These are phyloP conservation scores for Hirtodrosophila histrioides DNA, from an alignment of 2,888 invertebrate species.

Conservation along the genomic window DNA sequence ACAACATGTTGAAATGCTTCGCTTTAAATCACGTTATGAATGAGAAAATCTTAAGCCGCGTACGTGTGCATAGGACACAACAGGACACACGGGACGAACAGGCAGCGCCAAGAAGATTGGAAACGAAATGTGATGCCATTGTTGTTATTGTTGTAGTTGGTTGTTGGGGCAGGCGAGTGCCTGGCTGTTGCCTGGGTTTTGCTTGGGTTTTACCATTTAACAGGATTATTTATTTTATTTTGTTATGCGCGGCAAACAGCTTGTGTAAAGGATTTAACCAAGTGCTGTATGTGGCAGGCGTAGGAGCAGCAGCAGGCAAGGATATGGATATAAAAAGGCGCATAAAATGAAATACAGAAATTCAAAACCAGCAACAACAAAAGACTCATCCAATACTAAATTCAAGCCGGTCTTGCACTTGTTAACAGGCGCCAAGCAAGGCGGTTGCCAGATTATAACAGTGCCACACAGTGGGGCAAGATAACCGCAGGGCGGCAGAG, in stretches of 20 bases:
- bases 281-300: conserved; percentile 44
- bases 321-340: conserved; percentile 12
- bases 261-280: conserved; percentile 78
- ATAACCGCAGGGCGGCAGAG: conserved; percentile 15
- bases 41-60: conserved; percentile 69
- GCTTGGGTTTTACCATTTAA: conserved; percentile 71
- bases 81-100: conserved; percentile 31
- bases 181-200: conserved; percentile 35
- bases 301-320: conserved; percentile 6
- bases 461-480: conserved; percentile 37
- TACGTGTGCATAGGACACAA: conserved; percentile 66
- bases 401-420: conserved; percentile 66
- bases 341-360: conserved; percentile 67
- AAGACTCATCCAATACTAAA: conserved; percentile 58
- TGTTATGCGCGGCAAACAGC: conserved; percentile 79
- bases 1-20: conserved; percentile 40
- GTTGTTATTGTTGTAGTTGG: conserved; percentile 17
- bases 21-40: conserved; percentile 70
- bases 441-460: conserved; percentile 42
- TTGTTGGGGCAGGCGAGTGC: conserved; percentile 20
- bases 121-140: conserved; percentile 63
- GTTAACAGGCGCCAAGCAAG: conserved; percentile 44
- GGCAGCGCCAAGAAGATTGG: conserved; percentile 59
- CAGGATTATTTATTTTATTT: conserved; percentile 80
- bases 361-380: conserved; percentile 62